Conservation (phyloP, 2,113 vertebrate species). For the Mesocricetus auratus region DNA sequence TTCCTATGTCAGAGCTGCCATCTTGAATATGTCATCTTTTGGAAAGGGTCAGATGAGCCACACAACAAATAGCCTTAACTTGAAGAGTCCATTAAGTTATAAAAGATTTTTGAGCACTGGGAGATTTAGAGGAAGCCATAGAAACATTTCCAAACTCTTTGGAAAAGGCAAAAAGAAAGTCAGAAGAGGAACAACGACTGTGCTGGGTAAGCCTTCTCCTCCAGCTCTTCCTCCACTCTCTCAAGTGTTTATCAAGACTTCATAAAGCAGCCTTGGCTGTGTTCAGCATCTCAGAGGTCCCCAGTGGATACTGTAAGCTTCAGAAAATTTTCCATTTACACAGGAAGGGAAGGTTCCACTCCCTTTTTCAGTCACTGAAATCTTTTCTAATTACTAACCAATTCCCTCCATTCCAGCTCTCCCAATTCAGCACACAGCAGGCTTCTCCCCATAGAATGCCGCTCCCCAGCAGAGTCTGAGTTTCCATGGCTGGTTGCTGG, state of each 20-base stretch:
- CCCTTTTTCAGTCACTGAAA: conserved; percentile 45
- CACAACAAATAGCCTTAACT: neutral
- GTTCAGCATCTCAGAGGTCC: neutral
- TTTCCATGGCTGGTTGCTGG: conserved; percentile 60
- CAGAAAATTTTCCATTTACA: conserved; percentile 72
- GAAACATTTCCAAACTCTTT: conserved; percentile 37
- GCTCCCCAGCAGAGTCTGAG: conserved; percentile 24
- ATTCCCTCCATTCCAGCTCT: conserved; percentile 63
- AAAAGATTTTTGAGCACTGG: neutral
- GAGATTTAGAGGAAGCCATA: neutral
- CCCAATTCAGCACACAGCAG: neutral
- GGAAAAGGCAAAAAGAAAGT: neutral
- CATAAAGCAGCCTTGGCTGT: neutral
- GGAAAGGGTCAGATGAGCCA: neutral
- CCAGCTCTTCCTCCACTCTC: neutral
- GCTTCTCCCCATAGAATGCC: conserved; percentile 35
- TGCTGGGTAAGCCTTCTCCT: neutral
- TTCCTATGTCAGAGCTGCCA: neutral
- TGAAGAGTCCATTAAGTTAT: neutral
- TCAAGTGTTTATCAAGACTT: neutral
- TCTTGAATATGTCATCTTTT: neutral
- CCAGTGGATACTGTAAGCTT: conserved; percentile 32
- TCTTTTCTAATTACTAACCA: conserved; percentile 70
- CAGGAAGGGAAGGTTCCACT: neutral
- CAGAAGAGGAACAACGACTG: neutral